These are phyloP conservation scores for roundworm (Caenorhabditis elegans) DNA, from an alignment of 1,140 invertebrate genomes.

Conservation along the genomic window WBcel235 BX284605.5:19517001-19517500, in stretches of 20 bases:
- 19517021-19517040: no score
- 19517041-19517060: no score
- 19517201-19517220: constrained; percentile 39
- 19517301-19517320: constrained; percentile 38
- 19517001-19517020: neutral
- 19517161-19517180: constrained; percentile 41
- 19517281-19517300: constrained; percentile 38
- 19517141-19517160: constrained; percentile 26
- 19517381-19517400: constrained; percentile 49
- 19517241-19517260: no score
- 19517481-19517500: constrained; percentile 44
- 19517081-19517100: constrained; percentile 47
- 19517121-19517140: constrained; percentile 35
- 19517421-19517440: constrained; percentile 47
- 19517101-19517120: neutral
- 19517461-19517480: neutral
- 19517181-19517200: neutral
- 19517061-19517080: constrained; percentile 51
- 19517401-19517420: constrained; percentile 47
- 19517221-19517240: constrained; percentile 31
- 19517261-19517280: constrained; percentile 42
- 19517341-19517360: constrained; percentile 50
- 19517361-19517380: constrained; percentile 45
- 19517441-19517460: constrained; percentile 43
- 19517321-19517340: constrained; percentile 49